Evolutionary conservation across 1,140 invertebrate genomes (phyloP).

Genomic region (Drosophila yakuba): DNA sequence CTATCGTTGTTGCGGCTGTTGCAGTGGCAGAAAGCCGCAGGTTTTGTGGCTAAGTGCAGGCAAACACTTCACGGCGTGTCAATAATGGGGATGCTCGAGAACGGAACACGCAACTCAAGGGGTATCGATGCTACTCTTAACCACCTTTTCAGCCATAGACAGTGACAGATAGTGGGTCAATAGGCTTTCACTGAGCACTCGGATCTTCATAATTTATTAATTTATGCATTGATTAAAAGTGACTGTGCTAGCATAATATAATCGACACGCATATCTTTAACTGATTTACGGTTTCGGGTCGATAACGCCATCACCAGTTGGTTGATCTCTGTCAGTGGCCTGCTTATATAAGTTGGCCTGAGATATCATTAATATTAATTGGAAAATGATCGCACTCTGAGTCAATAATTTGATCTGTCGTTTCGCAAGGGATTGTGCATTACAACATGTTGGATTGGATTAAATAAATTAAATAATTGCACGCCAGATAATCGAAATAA

Average conservation of each 20-base stretch:
- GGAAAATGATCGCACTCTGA: slow-evolving; percentile 30
- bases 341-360: slow-evolving; percentile 26
- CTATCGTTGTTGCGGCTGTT: slow-evolving; percentile 29
- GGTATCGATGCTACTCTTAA: slow-evolving; percentile 2
- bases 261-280: slow-evolving; percentile 27
- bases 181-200: slow-evolving; percentile 60
- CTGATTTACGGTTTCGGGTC: slow-evolving; percentile 36
- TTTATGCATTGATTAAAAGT: slow-evolving; percentile 45
- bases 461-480: slow-evolving; percentile 27
- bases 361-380: slow-evolving; percentile 53
- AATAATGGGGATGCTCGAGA: slow-evolving; percentile 35
- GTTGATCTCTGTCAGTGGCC: slow-evolving; percentile 10
- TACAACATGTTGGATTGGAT: not conserved
- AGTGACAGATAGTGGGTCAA: slow-evolving; percentile 3
- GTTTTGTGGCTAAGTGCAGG: slow-evolving; percentile 53
- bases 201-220: slow-evolving; percentile 41
- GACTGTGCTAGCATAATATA: slow-evolving; percentile 31
- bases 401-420: slow-evolving; percentile 10
- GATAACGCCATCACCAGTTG: slow-evolving; percentile 12
- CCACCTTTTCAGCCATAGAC: not conserved
- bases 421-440: slow-evolving; percentile 24
- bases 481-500: not conserved
- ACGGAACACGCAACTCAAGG: slow-evolving; percentile 4
- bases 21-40: slow-evolving; percentile 38
- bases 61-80: slow-evolving; percentile 56